Evolutionary conservation across 2,797 vertebrate species (phyloP), one percentile per base, ranked within the genome.

Genomic region (Oryzias sinensis): DNA sequence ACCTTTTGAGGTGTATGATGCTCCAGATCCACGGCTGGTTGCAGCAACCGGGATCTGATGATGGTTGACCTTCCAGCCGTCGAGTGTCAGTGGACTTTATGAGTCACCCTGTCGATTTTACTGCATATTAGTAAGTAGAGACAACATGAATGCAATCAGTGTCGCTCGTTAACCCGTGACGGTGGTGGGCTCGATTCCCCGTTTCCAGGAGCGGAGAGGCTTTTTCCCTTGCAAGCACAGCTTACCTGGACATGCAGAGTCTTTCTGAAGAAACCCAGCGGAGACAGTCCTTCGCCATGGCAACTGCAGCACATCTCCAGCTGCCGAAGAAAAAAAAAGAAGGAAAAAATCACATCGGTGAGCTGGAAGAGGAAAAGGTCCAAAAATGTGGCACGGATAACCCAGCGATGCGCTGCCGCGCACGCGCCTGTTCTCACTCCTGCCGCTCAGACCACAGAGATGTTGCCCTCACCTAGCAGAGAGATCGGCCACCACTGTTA

Each of bases 201-300:
- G 9, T 18, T 20, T 41, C 13, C 16, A 7, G 40, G 14, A 43
- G 37, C 25, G 48, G 68, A 63, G 7, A 29, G 27, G 27, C 27
- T 9, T 53, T 53, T 65, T 70, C 67, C 56, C 71, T 18, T 72
- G 25, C 61, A 58, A 74, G 20, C 20, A 18, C 18, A 37, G 76
- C 92, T 90, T 94, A 97, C 95, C 94, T 96, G 95, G 68, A 92
- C 75, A 82, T 90, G 87, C 70, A 83, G 89, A 77, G 91, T 91
- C 75, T 93, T 95, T 78, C 90, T 92, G 56, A 94, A 90, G 92
- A 94, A 84, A 85, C 93, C 88, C 90, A 92, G 93, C 82, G 93
- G 88, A 88, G 93, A 91, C 89, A 93, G 87, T 90, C 86, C 89
- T 87, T 93, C 74, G 94, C 95, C 95, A 96, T 96, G 91, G 90